phyloP scores from a whole-genome alignment of 2,797 vertebrate species.

The Benthosema pterotum region DNA sequence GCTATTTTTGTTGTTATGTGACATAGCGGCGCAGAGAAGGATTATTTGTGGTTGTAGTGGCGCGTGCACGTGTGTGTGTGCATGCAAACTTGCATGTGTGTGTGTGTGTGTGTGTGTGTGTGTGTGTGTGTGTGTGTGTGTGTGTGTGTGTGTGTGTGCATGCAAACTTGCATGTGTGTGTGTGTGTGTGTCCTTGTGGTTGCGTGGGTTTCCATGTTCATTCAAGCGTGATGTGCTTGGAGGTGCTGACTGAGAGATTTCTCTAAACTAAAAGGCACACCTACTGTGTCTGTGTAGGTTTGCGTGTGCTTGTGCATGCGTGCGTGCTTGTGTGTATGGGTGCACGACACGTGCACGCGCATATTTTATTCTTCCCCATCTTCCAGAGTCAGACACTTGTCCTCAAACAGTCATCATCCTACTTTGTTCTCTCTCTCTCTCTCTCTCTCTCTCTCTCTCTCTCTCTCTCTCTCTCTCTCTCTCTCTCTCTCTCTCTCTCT shows the following conservation, averaged over 20 bases:
- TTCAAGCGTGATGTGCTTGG: neutral
- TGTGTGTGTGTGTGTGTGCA: neutral
- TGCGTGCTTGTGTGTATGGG: constrained; percentile 2
- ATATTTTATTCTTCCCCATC: constrained; percentile 23
- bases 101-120: neutral
- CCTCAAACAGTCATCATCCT: neutral
- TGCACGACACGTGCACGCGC: neutral
- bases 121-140: neutral
- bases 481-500: constrained; percentile 48
- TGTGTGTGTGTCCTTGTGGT: neutral
- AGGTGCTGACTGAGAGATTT: neutral
- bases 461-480: constrained; percentile 38
- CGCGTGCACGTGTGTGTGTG: neutral
- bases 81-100: neutral
- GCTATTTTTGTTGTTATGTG: constrained; percentile 48
- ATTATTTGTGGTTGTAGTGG: constrained; percentile 35
- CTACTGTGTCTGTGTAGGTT: neutral
- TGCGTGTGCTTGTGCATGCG: too few relatives aligned
- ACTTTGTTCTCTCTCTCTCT: constrained; percentile 3
- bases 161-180: neutral
- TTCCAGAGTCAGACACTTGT: constrained; percentile 18
- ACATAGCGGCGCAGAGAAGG: constrained; percentile 16
- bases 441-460: constrained; percentile 50
- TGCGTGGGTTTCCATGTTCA: neutral
- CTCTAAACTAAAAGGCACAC: neutral